Evolutionary conservation across 2,113 vertebrate species (phyloP).

Genomic region (Oenanthe melanoleuca): DNA sequence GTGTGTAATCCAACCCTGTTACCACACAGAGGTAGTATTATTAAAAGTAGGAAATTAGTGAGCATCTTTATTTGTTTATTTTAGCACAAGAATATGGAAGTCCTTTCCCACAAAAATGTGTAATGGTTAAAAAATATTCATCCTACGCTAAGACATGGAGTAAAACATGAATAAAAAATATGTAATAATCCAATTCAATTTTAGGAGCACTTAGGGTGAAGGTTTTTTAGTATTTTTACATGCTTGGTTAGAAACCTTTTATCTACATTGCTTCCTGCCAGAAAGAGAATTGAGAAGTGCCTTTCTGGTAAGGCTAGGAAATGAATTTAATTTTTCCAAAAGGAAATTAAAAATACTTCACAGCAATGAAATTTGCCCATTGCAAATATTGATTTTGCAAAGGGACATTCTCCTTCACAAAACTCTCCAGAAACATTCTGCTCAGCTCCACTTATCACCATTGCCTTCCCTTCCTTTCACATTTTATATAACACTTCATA

Average conservation of each 20-base stretch:
- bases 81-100: not conserved
- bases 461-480: not conserved
- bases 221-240: not conserved
- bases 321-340: conserved; percentile 11
- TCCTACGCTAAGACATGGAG: not conserved
- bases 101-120: not conserved
- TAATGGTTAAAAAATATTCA: not conserved
- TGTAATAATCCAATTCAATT: not conserved
- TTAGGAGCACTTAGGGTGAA: not conserved
- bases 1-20: not conserved
- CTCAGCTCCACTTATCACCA: not conserved
- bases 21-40: not conserved
- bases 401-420: not conserved
- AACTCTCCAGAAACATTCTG: not conserved
- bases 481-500: not conserved
- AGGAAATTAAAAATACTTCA: conserved; percentile 22
- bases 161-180: not conserved
- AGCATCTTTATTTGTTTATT: not conserved
- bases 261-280: not conserved
- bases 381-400: conserved; percentile 16
- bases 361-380: not conserved
- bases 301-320: not conserved
- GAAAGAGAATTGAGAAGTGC: not conserved
- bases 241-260: not conserved
- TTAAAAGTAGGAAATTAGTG: not conserved